These are phyloP conservation scores for Leptopilina clavipes DNA, from an alignment of 1,140 invertebrate genomes.

Conservation along the genomic window DNA sequence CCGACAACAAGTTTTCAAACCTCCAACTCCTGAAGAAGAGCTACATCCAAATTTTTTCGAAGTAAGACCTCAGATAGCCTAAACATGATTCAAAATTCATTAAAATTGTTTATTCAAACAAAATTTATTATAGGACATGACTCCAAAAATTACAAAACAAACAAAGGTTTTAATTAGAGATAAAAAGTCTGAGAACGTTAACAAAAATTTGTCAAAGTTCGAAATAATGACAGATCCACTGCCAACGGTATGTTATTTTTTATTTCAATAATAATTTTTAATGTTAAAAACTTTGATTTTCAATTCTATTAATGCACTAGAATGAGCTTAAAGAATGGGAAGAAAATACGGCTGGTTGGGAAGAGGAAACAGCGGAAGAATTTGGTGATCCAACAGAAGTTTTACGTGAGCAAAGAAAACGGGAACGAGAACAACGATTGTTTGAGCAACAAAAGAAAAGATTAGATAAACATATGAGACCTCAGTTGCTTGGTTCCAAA, in stretches of 20 bases:
- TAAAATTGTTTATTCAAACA: constrained; percentile 24
- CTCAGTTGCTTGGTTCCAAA: constrained; percentile 71
- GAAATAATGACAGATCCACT: constrained; percentile 63
- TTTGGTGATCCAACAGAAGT: constrained; percentile 68
- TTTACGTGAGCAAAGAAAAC: constrained; percentile 72
- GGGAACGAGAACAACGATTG: constrained; percentile 71
- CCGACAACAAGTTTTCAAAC: constrained; percentile 69
- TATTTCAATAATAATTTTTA: not conserved
- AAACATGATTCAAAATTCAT: constrained; percentile 17
- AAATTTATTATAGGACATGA: constrained; percentile 71
- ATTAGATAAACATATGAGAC: constrained; percentile 67
- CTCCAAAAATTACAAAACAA: constrained; percentile 75
- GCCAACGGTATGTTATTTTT: constrained; percentile 61
- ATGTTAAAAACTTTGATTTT: too few species aligned
- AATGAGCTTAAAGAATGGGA: constrained; percentile 74
- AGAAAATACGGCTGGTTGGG: constrained; percentile 74
- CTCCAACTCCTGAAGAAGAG: constrained; percentile 65
- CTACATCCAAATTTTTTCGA: constrained; percentile 73
- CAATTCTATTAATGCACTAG: constrained; percentile 43
- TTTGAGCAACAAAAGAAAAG: constrained; percentile 74
- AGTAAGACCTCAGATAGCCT: too few species aligned
- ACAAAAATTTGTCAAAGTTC: constrained; percentile 63
- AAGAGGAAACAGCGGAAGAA: constrained; percentile 72
- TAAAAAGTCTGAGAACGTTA: constrained; percentile 54
- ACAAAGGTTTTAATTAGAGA: constrained; percentile 72